Percentiles rank a stretch among this genome's conserved stretches.
Conservation (phyloP, 2,888 invertebrate genomes). For the Cheiracanthium punctorium region DNA sequence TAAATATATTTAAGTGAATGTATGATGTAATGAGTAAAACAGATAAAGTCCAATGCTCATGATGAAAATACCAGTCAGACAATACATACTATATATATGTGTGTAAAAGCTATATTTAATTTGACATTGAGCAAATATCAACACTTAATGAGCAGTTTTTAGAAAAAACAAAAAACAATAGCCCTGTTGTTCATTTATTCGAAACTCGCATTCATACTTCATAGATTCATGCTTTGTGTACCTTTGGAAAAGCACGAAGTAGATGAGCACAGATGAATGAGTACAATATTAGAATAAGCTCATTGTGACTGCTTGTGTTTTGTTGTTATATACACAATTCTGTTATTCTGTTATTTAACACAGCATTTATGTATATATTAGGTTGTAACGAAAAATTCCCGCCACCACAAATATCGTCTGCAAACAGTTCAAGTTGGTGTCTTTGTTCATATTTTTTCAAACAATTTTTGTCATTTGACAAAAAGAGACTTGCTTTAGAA, state of each 20-base stretch:
- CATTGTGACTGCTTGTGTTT: no score
- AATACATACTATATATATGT: not conserved
- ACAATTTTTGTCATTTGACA: no score
- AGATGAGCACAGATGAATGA: no score
- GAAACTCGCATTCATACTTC: not conserved
- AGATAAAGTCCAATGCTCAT: not conserved
- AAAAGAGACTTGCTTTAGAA: no score
- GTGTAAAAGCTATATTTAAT: not conserved
- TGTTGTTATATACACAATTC: no score
- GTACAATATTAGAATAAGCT: no score
- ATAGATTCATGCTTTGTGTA: not conserved
- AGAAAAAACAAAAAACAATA: not conserved
- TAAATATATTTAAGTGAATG: not conserved
- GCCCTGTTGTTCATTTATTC: not conserved
- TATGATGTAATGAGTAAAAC: not conserved
- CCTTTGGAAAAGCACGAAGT: no score
- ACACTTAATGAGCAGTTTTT: not conserved
- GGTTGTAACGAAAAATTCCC: not conserved
- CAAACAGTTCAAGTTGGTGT: no score
- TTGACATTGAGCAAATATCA: constrained; percentile 3
- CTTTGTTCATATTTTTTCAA: no score
- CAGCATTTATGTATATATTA: no score
- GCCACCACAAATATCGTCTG: no score
- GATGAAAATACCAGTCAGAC: not conserved
- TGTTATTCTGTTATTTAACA: no score